These are phyloP conservation scores for Potamilus streckersoni DNA, from an alignment of 1,140 invertebrate species.

Conservation along the genomic window DNA sequence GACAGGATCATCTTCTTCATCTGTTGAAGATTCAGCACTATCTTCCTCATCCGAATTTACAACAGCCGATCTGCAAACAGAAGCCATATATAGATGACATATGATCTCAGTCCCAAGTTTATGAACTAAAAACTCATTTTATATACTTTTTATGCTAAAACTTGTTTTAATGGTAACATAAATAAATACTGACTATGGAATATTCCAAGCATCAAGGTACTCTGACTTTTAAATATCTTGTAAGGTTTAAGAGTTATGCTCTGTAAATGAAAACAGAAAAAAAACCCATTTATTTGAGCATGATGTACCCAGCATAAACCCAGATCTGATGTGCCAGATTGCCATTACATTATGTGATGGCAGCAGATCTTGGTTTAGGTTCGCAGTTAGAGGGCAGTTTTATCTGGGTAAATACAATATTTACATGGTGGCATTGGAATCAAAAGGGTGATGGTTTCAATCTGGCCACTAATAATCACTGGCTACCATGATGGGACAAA, in stretches of 20 bases:
- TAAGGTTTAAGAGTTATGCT: not conserved
- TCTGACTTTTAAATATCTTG: not conserved
- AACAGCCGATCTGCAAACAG: constrained; percentile 54
- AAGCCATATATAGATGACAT: not conserved
- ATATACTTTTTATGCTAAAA: too few species aligned
- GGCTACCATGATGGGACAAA: too few species aligned
- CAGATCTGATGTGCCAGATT: not conserved
- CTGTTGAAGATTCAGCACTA: constrained; percentile 89
- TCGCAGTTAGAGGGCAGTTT: too few species aligned
- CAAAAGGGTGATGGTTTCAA: too few species aligned
- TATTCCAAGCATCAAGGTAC: not conserved
- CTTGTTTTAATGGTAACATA: too few species aligned
- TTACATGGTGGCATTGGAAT: too few species aligned
- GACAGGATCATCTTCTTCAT: constrained; percentile 75
- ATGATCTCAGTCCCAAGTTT: not conserved
- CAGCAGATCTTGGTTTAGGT: too few species aligned
- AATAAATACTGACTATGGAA: too few species aligned
- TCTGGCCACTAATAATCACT: too few species aligned
- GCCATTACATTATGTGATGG: not conserved
- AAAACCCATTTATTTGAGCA: too few species aligned
- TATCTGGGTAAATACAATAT: too few species aligned
- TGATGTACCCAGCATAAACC: not conserved
- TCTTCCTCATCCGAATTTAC: constrained; percentile 82
- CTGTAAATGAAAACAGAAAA: not conserved
- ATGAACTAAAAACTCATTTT: too few species aligned